Percentiles rank a stretch among this genome's conserved stretches.
Evolutionary conservation across 2,113 vertebrate genomes (phyloP).

Genomic region (Setophaga coronata): DNA sequence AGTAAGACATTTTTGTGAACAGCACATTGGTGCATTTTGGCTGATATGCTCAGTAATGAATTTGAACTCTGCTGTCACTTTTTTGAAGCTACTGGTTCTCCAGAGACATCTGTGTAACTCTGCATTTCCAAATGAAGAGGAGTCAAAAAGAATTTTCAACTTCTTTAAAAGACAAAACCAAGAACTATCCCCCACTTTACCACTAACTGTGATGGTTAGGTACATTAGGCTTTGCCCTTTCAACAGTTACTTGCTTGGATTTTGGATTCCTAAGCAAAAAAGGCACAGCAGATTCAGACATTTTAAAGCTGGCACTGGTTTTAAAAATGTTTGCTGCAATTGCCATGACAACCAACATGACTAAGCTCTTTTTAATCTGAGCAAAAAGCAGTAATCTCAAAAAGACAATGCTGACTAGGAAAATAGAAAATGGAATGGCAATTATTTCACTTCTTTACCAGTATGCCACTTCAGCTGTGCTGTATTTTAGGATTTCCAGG

Average conservation of each 20-base stretch:
- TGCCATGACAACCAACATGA: neutral
- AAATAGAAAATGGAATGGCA: neutral
- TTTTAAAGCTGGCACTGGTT: neutral
- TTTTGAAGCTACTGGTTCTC: neutral
- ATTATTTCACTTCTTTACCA: neutral
- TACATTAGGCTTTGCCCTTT: neutral
- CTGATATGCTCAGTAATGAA: rapidly evolving
- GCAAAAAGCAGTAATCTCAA: neutral
- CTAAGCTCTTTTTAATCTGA: neutral
- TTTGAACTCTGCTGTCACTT: rapidly evolving
- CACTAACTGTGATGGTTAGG: neutral
- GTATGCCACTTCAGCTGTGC: neutral
- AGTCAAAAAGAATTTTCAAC: neutral
- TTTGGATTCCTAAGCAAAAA: neutral
- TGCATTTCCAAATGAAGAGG: neutral
- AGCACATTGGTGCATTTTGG: neutral
- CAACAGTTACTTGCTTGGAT: neutral
- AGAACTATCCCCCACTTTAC: neutral
- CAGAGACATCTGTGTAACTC: neutral
- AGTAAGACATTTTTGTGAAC: neutral
- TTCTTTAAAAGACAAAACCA: neutral
- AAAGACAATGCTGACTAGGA: neutral
- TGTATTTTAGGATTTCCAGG: neutral
- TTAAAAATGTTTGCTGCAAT: neutral
- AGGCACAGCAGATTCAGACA: neutral